Base-by-base conservation (phyloP, 2,113 vertebrate species). In the Capreolus pygargus region DNA sequence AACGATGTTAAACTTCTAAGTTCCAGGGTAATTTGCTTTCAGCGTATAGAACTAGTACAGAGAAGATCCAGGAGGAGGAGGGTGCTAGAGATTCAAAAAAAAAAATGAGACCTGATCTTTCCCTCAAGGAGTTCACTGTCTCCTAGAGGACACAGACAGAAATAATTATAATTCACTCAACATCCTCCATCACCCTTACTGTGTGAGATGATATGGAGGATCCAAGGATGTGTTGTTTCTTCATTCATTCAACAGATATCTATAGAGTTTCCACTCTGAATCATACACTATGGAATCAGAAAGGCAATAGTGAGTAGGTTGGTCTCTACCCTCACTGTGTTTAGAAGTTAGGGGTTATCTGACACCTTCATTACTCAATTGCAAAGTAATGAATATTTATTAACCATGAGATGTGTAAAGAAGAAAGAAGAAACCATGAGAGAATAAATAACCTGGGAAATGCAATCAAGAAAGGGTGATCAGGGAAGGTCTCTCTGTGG, bases 81-180 rank as follows among this genome's bases (percentile, higher is more conserved):
- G 12, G 43, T 79, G 30, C 39, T 78, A 30, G 52, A 43, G 16
- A 94, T 81, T 91, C 36, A 78, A 15, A 78, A 78, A 78, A 15
- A 43, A 76, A 43, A 16, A 47, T 57, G 39, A 94, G 67, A 84
- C 33, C 55, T 91, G 23, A 58, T 52, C 33, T 82, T 74, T 89
- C 3, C 30, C 30, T 86, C 15, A 54, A 61, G 33, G 52, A 88
- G 33, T 52, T 91, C 60, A 55, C 54, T 78, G 25, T 92, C 15
- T 91, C 58, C 84, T 93, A n/a, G 45, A 94, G 15, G 45, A 93
- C 57, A 84, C 23, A 86, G 16, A 33, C 79, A 82, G 28, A 95
- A 97, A 91, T 84, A 54, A 87, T 91, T 74, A 39, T 61, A 47
- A 96, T 61, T 95, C 28, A 81, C 28, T 88, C 57, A 85, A 15